phyloP scores from a whole-genome alignment of 2,113 vertebrate species.

The Scalopus aquaticus region DNA sequence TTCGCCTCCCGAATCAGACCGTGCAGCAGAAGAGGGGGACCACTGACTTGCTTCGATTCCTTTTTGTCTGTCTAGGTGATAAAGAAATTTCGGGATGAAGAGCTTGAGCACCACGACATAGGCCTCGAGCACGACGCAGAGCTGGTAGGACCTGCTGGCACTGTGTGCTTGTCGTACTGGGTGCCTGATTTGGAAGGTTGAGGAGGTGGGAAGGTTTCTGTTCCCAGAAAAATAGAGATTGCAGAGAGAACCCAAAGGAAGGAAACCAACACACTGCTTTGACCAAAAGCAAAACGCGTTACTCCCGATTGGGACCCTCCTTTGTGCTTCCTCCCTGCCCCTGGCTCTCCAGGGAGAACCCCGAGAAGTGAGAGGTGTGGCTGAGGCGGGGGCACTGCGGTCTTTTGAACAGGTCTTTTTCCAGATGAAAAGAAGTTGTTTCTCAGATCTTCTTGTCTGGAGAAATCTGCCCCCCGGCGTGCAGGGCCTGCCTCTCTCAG shows the following conservation, averaged over 20 bases:
- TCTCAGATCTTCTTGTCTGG: background rate
- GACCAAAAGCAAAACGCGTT: background rate
- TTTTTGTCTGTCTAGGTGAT: slow-evolving; percentile 86
- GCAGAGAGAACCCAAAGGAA: background rate
- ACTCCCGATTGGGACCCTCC: background rate
- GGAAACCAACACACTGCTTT: background rate
- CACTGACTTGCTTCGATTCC: background rate
- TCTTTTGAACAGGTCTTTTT: background rate
- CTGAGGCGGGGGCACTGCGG: background rate
- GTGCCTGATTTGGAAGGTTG: background rate
- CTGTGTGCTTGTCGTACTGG: background rate
- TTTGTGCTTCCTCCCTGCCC: background rate
- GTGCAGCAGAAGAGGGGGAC: background rate
- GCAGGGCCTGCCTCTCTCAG: background rate
- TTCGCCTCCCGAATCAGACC: background rate
- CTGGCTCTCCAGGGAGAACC: background rate
- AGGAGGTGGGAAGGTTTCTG: background rate
- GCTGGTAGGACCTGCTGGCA: slow-evolving; percentile 81
- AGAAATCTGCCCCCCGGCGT: background rate
- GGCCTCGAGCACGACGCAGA: slow-evolving; percentile 93
- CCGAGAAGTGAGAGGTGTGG: background rate
- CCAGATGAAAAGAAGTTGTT: background rate
- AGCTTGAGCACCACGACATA: slow-evolving; percentile 95
- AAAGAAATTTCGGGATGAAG: slow-evolving; percentile 96
- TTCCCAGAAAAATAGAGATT: background rate